Evolutionary conservation across 2,888 invertebrate genomes (phyloP).

Genomic region (Caenorhabditis sp.): DNA sequence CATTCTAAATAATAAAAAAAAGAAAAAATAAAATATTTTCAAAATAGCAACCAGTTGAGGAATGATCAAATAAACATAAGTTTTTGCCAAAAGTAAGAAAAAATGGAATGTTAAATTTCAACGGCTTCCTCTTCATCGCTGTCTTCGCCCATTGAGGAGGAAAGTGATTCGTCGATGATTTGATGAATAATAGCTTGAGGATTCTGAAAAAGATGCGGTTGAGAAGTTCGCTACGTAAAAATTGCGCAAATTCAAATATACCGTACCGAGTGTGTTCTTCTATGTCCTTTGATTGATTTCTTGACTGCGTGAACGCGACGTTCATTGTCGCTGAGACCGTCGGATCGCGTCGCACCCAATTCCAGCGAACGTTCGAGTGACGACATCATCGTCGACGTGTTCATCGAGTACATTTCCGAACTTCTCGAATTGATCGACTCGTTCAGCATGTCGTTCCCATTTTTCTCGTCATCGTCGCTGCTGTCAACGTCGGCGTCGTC

Average conservation of each 20-base stretch:
- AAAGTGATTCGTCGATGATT: conserved; percentile 27
- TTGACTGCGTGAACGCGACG: conserved; percentile 57
- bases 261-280: conserved; percentile 45
- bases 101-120: conserved; percentile 10
- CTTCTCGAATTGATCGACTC: conserved; percentile 33
- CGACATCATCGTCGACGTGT: conserved; percentile 57
- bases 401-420: conserved; percentile 13
- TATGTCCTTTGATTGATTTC: conserved; percentile 59
- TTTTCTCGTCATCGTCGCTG: conserved; percentile 26
- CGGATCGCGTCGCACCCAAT: conserved; percentile 61
- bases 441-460: conserved; percentile 17
- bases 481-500: conserved; percentile 28
- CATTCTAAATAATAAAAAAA: background rate
- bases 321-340: conserved; percentile 69
- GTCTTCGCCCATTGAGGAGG: conserved; percentile 24
- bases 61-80: background rate
- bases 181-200: conserved; percentile 37
- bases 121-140: conserved; percentile 32
- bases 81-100: background rate
- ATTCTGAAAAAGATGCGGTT: conserved; percentile 21
- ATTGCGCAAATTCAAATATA: too few relatives aligned
- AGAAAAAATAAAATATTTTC: background rate
- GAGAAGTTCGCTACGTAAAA: too few relatives aligned
- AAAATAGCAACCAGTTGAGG: background rate
- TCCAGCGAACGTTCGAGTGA: conserved; percentile 65